Evolutionary conservation across 2,888 invertebrate genomes (phyloP).

Genomic region (Andricus curvator): DNA sequence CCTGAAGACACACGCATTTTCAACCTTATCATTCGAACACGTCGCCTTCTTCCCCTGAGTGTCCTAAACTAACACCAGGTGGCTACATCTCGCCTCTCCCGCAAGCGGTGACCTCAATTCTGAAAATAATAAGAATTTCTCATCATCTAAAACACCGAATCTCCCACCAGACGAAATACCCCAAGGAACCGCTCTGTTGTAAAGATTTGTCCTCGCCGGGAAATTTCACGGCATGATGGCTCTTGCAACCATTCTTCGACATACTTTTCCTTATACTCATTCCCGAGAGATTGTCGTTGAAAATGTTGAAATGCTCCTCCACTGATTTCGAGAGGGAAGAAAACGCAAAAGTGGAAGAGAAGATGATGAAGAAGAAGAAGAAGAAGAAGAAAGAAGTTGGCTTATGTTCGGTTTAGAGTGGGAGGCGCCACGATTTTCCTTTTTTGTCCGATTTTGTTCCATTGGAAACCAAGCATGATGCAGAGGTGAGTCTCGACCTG

Average conservation of each 20-base stretch:
- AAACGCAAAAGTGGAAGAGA: conserved; percentile 14
- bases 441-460: conserved; percentile 36
- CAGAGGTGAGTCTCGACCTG: conserved; percentile 24
- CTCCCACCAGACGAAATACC: conserved; percentile 2
- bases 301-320: conserved; percentile 11
- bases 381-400: not conserved
- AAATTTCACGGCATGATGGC: conserved; percentile 28
- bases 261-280: conserved; percentile 26
- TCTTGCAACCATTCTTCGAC: conserved; percentile 37
- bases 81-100: not conserved
- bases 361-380: conserved; percentile 1
- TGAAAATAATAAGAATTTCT: conserved; percentile 15
- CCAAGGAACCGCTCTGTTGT: not conserved
- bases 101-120: not conserved
- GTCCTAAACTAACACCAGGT: not conserved
- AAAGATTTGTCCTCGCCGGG: conserved; percentile 18
- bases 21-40: too few species aligned
- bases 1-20: too few species aligned
- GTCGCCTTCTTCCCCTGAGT: not conserved
- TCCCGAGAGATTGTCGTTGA: conserved; percentile 28
- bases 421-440: conserved; percentile 2
- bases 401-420: not conserved
- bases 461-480: conserved; percentile 38
- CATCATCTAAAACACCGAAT: conserved; percentile 15
- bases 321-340: conserved; percentile 24